A percentile compares a stretch with the other conserved stretches of the same genome.
Conservation (phyloP, 1,140 invertebrate species). For the Cecropterus lyciades region DNA sequence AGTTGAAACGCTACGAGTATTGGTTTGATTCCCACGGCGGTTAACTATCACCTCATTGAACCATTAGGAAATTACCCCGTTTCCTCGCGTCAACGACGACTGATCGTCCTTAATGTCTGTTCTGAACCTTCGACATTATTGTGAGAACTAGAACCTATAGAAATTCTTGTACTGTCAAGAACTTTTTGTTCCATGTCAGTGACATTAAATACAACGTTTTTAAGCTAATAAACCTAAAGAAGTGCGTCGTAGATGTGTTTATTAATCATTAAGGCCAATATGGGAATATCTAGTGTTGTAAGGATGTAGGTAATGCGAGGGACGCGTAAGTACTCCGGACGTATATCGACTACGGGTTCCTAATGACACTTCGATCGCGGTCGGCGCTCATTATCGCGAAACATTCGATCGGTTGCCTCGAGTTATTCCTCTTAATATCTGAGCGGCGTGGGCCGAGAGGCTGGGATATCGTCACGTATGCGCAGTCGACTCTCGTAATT, state of each 20-base stretch:
- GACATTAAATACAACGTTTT: constrained; percentile 19
- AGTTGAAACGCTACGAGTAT: constrained; percentile 46
- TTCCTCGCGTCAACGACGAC: constrained; percentile 54
- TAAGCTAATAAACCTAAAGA: constrained; percentile 26
- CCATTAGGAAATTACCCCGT: constrained; percentile 68
- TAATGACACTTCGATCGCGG: constrained; percentile 80
- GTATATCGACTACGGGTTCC: constrained; percentile 78
- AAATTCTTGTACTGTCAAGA: constrained; percentile 21
- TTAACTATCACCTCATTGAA: constrained; percentile 66
- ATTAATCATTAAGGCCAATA: constrained; percentile 33
- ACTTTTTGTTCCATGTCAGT: constrained; percentile 20
- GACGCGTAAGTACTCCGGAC: constrained; percentile 68
- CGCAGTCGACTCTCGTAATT: constrained; percentile 71
- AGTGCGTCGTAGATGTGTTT: constrained; percentile 21
- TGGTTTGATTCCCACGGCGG: constrained; percentile 61
- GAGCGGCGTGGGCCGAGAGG: constrained; percentile 64
- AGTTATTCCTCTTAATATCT: constrained; percentile 82
- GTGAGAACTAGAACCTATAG: constrained; percentile 26
- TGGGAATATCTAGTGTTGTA: constrained; percentile 32
- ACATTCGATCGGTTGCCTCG: constrained; percentile 77
- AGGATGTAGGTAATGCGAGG: constrained; percentile 41
- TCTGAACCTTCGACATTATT: constrained; percentile 49
- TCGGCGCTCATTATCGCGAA: constrained; percentile 77
- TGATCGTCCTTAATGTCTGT: constrained; percentile 55
- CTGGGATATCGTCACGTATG: constrained; percentile 81